These are phyloP conservation scores for Glossophaga mutica DNA, from an alignment of 2,797 vertebrate genomes.

Conservation along the genomic window DNA sequence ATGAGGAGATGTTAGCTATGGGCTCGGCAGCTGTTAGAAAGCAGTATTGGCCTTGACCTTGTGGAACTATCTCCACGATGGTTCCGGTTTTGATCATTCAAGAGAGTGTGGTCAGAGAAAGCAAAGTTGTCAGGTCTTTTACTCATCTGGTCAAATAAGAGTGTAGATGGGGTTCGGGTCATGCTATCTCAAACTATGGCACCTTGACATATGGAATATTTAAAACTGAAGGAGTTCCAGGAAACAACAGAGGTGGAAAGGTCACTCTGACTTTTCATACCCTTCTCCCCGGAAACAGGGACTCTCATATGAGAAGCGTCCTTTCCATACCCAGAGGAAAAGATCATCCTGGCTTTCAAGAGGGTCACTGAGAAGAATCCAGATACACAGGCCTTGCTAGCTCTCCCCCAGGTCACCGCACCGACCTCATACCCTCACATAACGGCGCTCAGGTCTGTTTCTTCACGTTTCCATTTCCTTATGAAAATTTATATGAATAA, in stretches of 20 bases:
- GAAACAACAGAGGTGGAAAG: neutral
- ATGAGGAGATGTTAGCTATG: slow-evolving; percentile 63
- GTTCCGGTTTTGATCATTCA: neutral
- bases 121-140: neutral
- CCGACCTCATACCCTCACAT: accelerated
- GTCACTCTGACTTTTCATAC: neutral
- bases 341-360: neutral
- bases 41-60: neutral
- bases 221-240: neutral
- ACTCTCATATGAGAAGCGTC: too few relatives aligned
- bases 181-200: neutral
- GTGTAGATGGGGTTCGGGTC: neutral
- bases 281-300: neutral
- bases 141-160: neutral
- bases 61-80: accelerated
- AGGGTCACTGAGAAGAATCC: neutral
- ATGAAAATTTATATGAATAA: neutral
- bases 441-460: neutral
- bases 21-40: slow-evolving; percentile 13
- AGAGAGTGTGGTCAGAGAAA: neutral
- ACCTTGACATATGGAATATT: neutral
- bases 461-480: neutral
- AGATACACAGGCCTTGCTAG: neutral
- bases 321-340: neutral
- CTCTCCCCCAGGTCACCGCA: accelerated